phyloP scores from a whole-genome alignment of 2,888 invertebrate species.

The Melinaea marsaeus region DNA sequence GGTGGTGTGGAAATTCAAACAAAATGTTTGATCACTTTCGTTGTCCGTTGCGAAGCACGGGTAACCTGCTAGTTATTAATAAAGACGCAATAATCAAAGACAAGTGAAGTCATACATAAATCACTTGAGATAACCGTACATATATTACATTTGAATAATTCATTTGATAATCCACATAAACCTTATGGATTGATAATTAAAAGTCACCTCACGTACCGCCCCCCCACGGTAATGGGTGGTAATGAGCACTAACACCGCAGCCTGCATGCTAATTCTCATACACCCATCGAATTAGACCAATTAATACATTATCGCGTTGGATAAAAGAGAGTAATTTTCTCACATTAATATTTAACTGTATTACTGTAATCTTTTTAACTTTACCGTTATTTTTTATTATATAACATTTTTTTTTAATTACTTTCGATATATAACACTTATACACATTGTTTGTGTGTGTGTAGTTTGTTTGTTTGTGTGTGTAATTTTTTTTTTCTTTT shows the following conservation, averaged over 20 bases:
- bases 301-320: conserved; percentile 41
- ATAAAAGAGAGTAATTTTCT: no score
- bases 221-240: conserved; percentile 59
- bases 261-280: conserved; percentile 55
- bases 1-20: no score
- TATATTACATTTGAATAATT: conserved; percentile 47
- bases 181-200: conserved; percentile 44
- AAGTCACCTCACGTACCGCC: conserved; percentile 58
- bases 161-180: conserved; percentile 45
- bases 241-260: conserved; percentile 54
- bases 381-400: no score
- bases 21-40: no score
- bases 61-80: conserved; percentile 21
- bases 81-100: conserved; percentile 21
- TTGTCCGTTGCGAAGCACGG: no score
- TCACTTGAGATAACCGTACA: conserved; percentile 27
- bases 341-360: no score
- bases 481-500: no score
- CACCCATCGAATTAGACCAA: conserved; percentile 32
- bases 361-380: no score
- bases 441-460: no score
- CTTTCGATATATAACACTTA: no score
- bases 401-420: no score
- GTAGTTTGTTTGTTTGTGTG: no score
- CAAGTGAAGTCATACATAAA: conserved; percentile 15